Base-by-base conservation (phyloP, 2,888 invertebrate genomes). In the Tipula confusa region DNA sequence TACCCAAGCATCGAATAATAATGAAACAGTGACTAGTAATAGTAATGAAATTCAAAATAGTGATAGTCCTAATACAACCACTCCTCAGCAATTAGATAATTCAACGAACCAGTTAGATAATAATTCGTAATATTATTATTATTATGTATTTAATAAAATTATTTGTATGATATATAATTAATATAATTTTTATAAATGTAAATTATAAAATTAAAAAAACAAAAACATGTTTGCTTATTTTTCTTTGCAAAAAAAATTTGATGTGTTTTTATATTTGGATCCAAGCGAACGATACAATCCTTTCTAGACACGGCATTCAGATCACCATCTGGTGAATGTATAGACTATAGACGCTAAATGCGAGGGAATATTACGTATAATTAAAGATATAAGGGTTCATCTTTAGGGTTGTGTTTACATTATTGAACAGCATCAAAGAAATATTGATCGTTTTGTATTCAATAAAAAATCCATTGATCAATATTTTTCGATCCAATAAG, bases 111-210 rank as follows among this genome's bases (percentile, higher is more conserved):
- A 64, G 64, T 64, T 64, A 64, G 64, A 64, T 64, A 64, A 64
- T 64, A 64, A 64, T 64, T 64, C 64, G 64, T 64, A 64, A 64
- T 64, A 64, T 64, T 64, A 64, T 64, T 43, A 11, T 15, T 64
- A 64, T 43, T 43, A n/a, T 43, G n/a, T 43, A 43, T 24, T 64
- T 64, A 24, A 64, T 64, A 64, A 64, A 64, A 64, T 64, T 64
- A 64, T 64, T 64, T 64, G 64, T 64, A 64, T 64, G 64, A 64
- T 64, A 64, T 64, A 64, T 64, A 64, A 64, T 64, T 64, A 64
- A 64, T 64, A 64, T 64, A 64, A 64, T 64, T 64, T 64, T 64
- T 64, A 64, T 64, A 64, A 64, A 64, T 64, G 64, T 64, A 64
- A 64, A 64, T 64, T 64, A 64, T 64, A 64, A 64, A 18, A 64